Evolutionary conservation across 2,888 invertebrate genomes (phyloP).

Genomic region (Tridacna crocea): DNA sequence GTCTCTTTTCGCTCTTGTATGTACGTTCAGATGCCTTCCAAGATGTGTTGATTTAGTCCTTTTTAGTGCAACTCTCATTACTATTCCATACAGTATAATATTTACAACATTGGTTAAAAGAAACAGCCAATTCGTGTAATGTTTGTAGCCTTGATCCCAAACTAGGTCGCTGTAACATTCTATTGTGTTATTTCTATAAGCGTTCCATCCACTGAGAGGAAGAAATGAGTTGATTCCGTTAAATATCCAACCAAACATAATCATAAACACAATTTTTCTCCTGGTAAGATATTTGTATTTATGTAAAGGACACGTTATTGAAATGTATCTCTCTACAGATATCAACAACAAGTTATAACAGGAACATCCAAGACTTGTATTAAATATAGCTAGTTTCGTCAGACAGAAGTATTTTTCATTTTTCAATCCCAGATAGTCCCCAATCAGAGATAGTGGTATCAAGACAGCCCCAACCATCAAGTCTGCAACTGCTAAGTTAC

Average conservation of each 20-base stretch:
- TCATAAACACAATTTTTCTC: constrained; percentile 14
- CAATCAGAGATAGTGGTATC: constrained; percentile 23
- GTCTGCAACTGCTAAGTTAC: constrained; percentile 34
- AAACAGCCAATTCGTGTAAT: constrained; percentile 13
- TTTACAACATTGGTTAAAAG: constrained; percentile 18
- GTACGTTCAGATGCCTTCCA: background rate
- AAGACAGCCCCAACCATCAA: constrained; percentile 34
- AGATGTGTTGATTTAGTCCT: constrained; percentile 11
- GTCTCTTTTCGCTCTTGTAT: constrained; percentile 22
- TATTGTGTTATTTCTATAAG: background rate
- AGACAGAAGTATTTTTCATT: constrained; percentile 31
- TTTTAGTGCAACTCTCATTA: constrained; percentile 32
- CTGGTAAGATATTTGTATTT: constrained; percentile 10
- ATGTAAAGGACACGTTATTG: constrained; percentile 25
- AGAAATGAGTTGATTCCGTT: background rate
- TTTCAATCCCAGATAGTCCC: constrained; percentile 11
- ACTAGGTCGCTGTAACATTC: constrained; percentile 19
- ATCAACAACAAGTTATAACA: constrained; percentile 41
- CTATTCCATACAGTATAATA: constrained; percentile 21
- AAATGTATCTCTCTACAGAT: constrained; percentile 39
- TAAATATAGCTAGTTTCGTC: constrained; percentile 23
- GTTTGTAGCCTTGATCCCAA: constrained; percentile 23
- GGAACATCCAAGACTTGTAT: constrained; percentile 36
- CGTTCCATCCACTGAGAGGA: constrained; percentile 34
- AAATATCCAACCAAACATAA: constrained; percentile 34